These are phyloP conservation scores for Nipponia nippon DNA, from an alignment of 2,113 vertebrate genomes.

Conservation along the genomic window DNA sequence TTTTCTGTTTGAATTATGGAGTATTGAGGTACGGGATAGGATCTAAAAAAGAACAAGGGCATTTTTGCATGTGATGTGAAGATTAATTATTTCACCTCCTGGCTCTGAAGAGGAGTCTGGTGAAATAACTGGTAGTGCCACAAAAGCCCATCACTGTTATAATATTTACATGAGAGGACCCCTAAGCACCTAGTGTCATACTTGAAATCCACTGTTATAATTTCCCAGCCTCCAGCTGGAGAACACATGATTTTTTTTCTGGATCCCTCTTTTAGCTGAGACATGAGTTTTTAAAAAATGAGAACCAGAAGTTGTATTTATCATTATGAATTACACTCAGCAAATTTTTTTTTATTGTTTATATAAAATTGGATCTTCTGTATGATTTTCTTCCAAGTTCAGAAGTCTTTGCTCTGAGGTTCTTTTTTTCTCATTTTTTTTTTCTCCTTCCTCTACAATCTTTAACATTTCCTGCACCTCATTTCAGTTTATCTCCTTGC, in stretches of 20 bases:
- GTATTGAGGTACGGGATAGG: no score
- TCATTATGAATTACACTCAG: background rate
- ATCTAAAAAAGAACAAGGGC: background rate
- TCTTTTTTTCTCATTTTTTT: background rate
- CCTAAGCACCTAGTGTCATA: background rate
- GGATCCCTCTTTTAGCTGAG: background rate
- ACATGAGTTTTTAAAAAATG: background rate
- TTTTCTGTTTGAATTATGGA: background rate
- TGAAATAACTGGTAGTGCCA: background rate
- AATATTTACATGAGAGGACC: background rate
- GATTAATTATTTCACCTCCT: background rate
- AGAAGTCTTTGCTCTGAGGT: background rate
- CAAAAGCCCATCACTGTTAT: background rate
- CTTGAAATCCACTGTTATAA: background rate
- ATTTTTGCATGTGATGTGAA: background rate
- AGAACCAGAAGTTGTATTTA: background rate
- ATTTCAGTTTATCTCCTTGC: background rate
- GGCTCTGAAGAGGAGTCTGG: background rate
- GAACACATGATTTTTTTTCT: background rate
- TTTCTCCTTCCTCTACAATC: background rate
- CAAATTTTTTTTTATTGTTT: background rate
- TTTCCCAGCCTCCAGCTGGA: background rate
- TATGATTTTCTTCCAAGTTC: background rate
- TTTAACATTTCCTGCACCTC: background rate
- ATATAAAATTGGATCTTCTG: background rate